Evolutionary conservation across 2,797 vertebrate genomes (phyloP), one percentile per base, ranked within the genome.

Genomic region (Pseudotriccus pelzelni): DNA sequence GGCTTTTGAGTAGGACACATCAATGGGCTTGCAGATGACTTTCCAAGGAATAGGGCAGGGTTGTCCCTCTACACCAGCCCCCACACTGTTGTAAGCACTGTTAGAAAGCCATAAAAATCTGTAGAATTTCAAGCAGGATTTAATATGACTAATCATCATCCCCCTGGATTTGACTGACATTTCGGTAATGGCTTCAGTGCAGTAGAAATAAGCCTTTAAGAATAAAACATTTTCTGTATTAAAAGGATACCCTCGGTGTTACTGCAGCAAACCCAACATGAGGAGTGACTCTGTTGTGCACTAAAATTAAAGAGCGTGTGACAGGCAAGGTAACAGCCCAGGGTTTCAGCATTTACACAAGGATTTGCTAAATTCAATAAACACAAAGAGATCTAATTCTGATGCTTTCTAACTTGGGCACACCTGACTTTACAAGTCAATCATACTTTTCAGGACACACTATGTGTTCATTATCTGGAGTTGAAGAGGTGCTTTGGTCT

Each of bases 151-250:
- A 73, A 90, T 87, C 70, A n/a, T 60, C 70, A 64, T 92, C 78
- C 60, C 84, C 10, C 75, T 70, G 89, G 86, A 82, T 79, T 88
- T 85, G 69, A 68, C 47, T 92, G 89, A 69, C 70, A 50, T 95
- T 94, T 95, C 47, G 46, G 36, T 92, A 59, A 56, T 55, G 67
- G 63, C 52, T 83, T 83, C 59, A 73, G 39, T 66, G 70, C 74
- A 90, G 53, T 63, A 73, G 62, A 36, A 94, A 46, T 44, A 78
- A 84, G 41, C 49, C 36, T 89, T 69, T 82, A 79, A 68, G 78
- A 87, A 53, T 67, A 63, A 59, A 87, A 56, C 16, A 19, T 79
- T 62, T 93, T 81, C 59, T 62, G 8, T 41, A 25, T 62, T 55
- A 76, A 80, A 89, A 74, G 44, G 82, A 58, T 70, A 37, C 34